phyloP scores from a whole-genome alignment of 2,797 vertebrate genomes.

The Ateles fusciceps region DNA sequence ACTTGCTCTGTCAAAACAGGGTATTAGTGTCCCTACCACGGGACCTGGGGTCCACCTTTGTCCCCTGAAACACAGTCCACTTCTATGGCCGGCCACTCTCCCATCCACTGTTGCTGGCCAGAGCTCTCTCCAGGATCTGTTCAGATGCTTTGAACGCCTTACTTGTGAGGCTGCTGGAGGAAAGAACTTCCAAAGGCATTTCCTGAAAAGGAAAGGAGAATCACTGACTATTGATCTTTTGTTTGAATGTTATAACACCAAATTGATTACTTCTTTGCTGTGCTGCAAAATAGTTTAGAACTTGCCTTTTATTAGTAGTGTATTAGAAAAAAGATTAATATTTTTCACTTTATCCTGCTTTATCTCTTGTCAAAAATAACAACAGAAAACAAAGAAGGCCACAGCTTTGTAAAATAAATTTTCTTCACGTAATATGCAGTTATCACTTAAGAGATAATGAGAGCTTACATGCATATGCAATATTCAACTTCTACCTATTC shows the following conservation, averaged over 20 bases:
- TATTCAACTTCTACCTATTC: neutral
- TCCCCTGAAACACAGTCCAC: neutral
- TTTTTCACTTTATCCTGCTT: neutral
- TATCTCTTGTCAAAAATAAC: neutral
- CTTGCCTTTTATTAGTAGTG: neutral
- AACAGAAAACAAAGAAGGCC: neutral
- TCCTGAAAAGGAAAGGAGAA: neutral
- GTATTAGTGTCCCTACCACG: accelerated
- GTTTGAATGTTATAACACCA: neutral
- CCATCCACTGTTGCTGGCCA: accelerated
- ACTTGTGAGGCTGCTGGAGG: accelerated
- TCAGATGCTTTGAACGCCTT: neutral
- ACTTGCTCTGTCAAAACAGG: no score
- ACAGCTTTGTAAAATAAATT: neutral
- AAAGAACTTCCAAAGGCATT: neutral
- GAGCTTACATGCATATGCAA: accelerated
- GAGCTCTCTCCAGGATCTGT: neutral
- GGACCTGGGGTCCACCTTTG: neutral
- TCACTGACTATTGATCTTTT: accelerated
- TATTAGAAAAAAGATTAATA: neutral
- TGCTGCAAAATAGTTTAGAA: neutral
- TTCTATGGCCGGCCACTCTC: no score
- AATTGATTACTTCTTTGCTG: neutral
- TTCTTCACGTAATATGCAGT: neutral
- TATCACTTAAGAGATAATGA: neutral